Conservation (phyloP, 2,888 invertebrate genomes). For the Euspilapteryx auroguttella region DNA sequence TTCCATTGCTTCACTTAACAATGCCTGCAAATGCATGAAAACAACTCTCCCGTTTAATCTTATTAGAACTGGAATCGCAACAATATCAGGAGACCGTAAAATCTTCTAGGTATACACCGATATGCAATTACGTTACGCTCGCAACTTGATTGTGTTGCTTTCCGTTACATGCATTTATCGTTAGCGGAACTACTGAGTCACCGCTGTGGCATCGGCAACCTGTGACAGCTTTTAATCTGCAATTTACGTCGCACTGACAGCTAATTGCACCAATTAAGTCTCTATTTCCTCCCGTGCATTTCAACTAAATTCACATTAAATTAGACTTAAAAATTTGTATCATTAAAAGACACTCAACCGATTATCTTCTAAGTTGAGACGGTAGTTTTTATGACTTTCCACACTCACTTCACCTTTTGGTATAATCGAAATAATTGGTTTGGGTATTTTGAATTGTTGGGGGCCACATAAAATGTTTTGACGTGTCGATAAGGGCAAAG, state of each 20-base stretch:
- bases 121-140: slow-evolving; percentile 19
- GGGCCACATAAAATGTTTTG: slow-evolving; percentile 51
- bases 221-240: too few species aligned
- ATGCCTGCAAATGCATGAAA: too few species aligned
- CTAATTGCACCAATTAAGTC: too few species aligned
- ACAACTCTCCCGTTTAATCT: too few species aligned
- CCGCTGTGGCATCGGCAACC: too few species aligned
- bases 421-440: slow-evolving; percentile 22
- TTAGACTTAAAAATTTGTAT: background rate
- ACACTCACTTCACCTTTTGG: too few species aligned
- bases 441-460: slow-evolving; percentile 22
- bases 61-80: background rate
- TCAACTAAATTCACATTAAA: slow-evolving; percentile 3
- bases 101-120: slow-evolving; percentile 25
- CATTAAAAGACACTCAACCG: slow-evolving; percentile 2
- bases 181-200: too few species aligned
- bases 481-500: slow-evolving; percentile 42
- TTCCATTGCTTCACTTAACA: too few species aligned
- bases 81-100: slow-evolving; percentile 14
- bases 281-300: too few species aligned
- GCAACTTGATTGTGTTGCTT: slow-evolving; percentile 8
- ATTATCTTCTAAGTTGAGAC: background rate
- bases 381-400: slow-evolving; percentile 9
- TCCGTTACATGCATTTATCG: too few species aligned
- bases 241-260: too few species aligned